Base-by-base conservation (phyloP, 2,797 vertebrate species). In the Bradypodion ventrale region DNA sequence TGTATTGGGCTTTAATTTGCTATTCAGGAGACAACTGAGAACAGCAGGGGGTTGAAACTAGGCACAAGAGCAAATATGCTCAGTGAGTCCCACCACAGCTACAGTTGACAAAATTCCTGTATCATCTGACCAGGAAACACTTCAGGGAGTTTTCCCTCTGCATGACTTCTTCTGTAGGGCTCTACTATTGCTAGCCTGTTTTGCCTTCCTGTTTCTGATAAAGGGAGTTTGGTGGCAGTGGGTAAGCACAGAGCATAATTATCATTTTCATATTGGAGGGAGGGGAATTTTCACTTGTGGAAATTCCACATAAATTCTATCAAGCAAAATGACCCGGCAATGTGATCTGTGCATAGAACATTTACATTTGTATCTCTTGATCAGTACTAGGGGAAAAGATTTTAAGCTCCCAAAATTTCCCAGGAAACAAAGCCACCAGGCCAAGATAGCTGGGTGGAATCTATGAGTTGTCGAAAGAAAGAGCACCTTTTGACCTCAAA, bases 1-100 rank as follows among this genome's bases (percentile, higher is more conserved):
- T 0, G 0, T 29, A 42, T 66, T 9, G 69, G 15, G 27, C 82
- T 59, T 87, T 60, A 80, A 66, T 84, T 79, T 0, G 0, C 7
- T 44, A 40, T 70, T 78, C 25, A 32, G 84, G 78, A 66, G 78
- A 42, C 35, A 80, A 85, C n/a, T 0, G 0, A 62, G 62, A 70
- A 40, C 42, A 44, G 60, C 12, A 5, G 4, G 13, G 32, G 86
- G 49, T 59, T 49, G 56, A 85, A 52, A 70, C n/a, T 29, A 85
- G 84, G 63, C 49, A 85, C 37, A 69, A 42, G 59, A 19, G 1
- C 5, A 87, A 82, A 79, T 49, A n/a, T 60, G 44, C 3, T 82
- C 80, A 40, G 32, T 21, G 3, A 21, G 49, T 49, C 65, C 77
- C 40, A 52, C 80, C 80, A 56, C 68, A 72, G 4, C 46, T 85